Percentiles rank a stretch among this genome's conserved stretches.
These are phyloP conservation scores for Gasterosteus nipponicus DNA, from an alignment of 2,113 vertebrate species.

Conservation along the genomic window DNA sequence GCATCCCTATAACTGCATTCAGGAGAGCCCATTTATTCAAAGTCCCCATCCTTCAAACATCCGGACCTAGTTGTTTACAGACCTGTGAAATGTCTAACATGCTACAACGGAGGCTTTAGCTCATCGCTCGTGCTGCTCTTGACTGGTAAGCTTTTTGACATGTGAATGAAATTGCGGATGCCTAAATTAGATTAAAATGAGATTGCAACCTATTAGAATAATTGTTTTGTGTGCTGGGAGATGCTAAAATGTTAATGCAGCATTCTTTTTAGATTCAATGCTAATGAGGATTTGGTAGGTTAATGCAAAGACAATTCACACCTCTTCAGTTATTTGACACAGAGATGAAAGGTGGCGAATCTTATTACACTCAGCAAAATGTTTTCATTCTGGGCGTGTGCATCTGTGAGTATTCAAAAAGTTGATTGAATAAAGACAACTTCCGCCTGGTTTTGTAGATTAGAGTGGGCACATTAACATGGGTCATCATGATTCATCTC, in stretches of 20 bases:
- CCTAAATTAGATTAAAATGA: constrained; percentile 74
- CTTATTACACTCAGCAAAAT: constrained; percentile 22
- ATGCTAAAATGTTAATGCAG: constrained; percentile 54
- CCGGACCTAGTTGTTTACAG: constrained; percentile 49
- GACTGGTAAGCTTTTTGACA: constrained; percentile 38
- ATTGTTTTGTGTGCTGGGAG: constrained; percentile 48
- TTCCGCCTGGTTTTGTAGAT: constrained; percentile 14
- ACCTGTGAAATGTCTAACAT: constrained; percentile 48
- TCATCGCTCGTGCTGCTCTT: constrained; percentile 68
- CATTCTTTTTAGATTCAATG: constrained; percentile 50
- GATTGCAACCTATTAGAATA: constrained; percentile 70
- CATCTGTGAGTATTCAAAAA: constrained; percentile 5
- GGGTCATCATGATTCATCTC: constrained; percentile 8
- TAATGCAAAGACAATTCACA: constrained; percentile 36
- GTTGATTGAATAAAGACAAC: background rate
- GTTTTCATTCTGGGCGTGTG: constrained; percentile 1
- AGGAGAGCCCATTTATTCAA: constrained; percentile 42
- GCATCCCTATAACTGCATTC: constrained; percentile 34
- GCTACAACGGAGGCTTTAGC: constrained; percentile 53
- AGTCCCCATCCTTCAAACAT: constrained; percentile 20
- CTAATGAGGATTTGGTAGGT: constrained; percentile 55
- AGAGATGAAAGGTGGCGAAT: constrained; percentile 50
- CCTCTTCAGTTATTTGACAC: constrained; percentile 40
- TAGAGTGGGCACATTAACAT: background rate
- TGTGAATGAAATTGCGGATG: constrained; percentile 54